Conservation (phyloP, 2,888 invertebrate genomes). For the Megaustenia siamemsis region DNA sequence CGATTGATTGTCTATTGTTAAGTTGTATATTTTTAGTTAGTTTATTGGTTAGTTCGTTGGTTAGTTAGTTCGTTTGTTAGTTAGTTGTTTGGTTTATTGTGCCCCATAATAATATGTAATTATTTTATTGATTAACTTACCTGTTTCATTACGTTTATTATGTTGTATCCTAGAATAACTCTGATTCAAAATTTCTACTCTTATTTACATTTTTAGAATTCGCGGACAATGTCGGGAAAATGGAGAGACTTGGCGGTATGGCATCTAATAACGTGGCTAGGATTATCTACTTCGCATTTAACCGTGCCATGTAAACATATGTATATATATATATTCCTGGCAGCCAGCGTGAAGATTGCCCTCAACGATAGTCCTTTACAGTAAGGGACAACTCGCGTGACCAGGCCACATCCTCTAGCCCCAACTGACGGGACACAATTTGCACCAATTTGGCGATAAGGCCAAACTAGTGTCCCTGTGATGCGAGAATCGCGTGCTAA, state of each 20-base stretch:
- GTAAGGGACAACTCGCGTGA: neutral
- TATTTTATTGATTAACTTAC: too few species aligned
- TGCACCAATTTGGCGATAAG: slow-evolving; percentile 38
- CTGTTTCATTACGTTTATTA: too few species aligned
- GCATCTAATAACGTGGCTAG: neutral
- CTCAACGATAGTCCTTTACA: slow-evolving; percentile 2
- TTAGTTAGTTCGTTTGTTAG: too few species aligned
- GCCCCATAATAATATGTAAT: too few species aligned
- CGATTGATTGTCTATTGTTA: too few species aligned
- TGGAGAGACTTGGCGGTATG: neutral
- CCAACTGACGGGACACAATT: slow-evolving; percentile 26
- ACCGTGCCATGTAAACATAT: neutral
- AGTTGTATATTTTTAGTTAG: too few species aligned
- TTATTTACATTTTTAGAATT: neutral
- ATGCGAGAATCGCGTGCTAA: slow-evolving; percentile 42
- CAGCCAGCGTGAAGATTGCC: neutral
- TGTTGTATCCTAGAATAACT: too few species aligned
- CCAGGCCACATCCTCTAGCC: neutral
- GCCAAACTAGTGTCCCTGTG: slow-evolving; percentile 16
- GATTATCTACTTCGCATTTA: neutral
- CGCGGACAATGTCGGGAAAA: neutral
- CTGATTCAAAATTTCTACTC: neutral
- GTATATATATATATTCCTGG: neutral
- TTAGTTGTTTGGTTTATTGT: too few species aligned
- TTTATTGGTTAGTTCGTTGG: too few species aligned